These are phyloP conservation scores for Apodemus sylvaticus DNA, from an alignment of 2,113 vertebrate species.

Conservation along the genomic window DNA sequence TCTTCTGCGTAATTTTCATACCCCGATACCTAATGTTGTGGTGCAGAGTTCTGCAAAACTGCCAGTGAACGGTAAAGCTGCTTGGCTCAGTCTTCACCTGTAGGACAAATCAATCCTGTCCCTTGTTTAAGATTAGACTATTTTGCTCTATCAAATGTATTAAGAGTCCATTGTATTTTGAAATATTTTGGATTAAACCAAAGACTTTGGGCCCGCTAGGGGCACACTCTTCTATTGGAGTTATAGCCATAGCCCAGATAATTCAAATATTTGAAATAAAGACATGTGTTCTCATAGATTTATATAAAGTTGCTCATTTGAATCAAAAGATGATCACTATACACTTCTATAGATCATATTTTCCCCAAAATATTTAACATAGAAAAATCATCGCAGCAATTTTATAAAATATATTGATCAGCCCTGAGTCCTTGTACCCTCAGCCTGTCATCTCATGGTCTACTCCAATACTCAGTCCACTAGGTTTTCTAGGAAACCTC, in stretches of 20 bases:
- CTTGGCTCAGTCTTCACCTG: neutral
- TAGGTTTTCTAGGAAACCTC: neutral
- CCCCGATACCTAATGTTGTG: neutral
- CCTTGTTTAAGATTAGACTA: neutral
- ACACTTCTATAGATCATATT: neutral
- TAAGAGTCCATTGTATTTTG: neutral
- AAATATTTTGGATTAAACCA: neutral
- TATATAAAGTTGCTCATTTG: neutral
- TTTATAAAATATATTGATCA: neutral
- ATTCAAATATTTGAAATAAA: conserved; percentile 40
- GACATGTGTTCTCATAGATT: neutral
- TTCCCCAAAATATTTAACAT: neutral
- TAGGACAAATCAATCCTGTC: neutral
- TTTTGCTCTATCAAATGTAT: neutral
- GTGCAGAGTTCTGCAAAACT: neutral
- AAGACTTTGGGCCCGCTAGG: too few species aligned
- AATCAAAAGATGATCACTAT: neutral
- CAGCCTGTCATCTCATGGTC: neutral
- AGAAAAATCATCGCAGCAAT: neutral
- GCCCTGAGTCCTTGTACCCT: neutral
- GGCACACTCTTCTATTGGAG: neutral
- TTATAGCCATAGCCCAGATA: too few species aligned
- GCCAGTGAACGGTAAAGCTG: neutral
- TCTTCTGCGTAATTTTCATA: conserved; percentile 3
- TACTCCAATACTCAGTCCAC: neutral